These are phyloP conservation scores for Globodera ellingtonae DNA, from an alignment of 1,140 invertebrate species.

Conservation along the genomic window DNA sequence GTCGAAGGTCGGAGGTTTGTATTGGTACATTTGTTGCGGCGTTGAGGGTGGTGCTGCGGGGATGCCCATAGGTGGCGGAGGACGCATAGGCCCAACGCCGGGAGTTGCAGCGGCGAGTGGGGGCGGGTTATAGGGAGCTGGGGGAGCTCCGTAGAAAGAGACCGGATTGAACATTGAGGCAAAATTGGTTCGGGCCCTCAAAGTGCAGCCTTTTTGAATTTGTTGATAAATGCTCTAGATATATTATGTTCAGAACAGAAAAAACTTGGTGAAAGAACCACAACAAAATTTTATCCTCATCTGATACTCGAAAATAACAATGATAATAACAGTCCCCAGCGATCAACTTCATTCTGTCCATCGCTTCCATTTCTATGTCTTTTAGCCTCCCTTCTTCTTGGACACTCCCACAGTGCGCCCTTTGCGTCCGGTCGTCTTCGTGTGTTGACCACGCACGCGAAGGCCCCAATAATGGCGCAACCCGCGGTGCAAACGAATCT, in stretches of 20 bases:
- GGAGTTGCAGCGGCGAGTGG: slow-evolving; percentile 14
- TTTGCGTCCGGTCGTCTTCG: slow-evolving; percentile 94
- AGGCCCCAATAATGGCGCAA: slow-evolving; percentile 96
- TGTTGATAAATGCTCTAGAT: neutral
- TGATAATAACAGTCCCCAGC: neutral
- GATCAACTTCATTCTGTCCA: neutral
- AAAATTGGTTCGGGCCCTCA: neutral
- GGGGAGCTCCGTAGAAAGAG: slow-evolving; percentile 23
- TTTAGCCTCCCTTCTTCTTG: slow-evolving; percentile 60
- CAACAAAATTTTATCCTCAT: neutral
- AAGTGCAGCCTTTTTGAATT: neutral
- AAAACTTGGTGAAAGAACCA: neutral
- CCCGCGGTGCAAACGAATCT: slow-evolving; percentile 72
- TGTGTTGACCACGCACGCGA: slow-evolving; percentile 95
- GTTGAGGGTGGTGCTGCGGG: neutral
- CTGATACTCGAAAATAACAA: neutral
- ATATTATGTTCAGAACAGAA: no score
- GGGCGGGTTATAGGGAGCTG: slow-evolving; percentile 7
- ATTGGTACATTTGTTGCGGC: slow-evolving; percentile 23
- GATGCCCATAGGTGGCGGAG: slow-evolving; percentile 4
- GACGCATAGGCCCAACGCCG: slow-evolving; percentile 18
- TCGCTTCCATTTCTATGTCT: neutral
- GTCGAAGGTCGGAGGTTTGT: slow-evolving; percentile 50
- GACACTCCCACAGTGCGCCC: slow-evolving; percentile 84
- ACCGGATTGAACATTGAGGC: neutral